Base-by-base conservation (phyloP, 1,140 invertebrate genomes). In the Brachionus asplanchnoidis region DNA sequence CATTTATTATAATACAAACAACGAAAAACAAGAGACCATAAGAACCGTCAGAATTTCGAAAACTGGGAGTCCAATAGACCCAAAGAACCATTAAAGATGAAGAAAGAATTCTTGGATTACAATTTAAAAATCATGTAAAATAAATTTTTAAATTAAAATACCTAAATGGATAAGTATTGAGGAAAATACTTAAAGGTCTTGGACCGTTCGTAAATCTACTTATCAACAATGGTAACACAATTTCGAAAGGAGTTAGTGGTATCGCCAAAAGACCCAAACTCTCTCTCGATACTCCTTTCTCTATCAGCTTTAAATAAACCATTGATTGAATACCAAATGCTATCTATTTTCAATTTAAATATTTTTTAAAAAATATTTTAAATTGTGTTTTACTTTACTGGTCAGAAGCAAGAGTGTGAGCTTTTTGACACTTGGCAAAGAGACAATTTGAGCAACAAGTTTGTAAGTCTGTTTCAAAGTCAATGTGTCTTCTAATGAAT, bases 261-360 rank as follows among this genome's bases (percentile, higher is more conserved):
- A 99, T 92, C 36, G 88, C 90, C 87, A 99, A 91, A 56, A 98
- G 89, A 0, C 97, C 97, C 70, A 99, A 90, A 85, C 95, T 94
- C 88, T 99, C 97, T 88, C 97, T 97, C 0, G 95, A 95, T 65
- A 99, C 94, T 36, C 98, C 97, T 75, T 93, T 93, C 89, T 99
- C 97, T 7, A 98, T 94, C 17, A 99, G 90, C 90, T 99, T 99
- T 73, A 99, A 91, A 40, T 94, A 94, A 20, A 97, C 97, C 0
- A 98, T 95, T 36, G 94, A 93, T 26, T 77, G 73, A 36, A 77
- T 23, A 36, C 73, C 73, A 77, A 77, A 77, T n/a, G 73, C 73
- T 6, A 77, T 53, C 68, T 73, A 36, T 14, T 32, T 53, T 23
- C n/a, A 32, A n/a, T 28, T 17, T 73, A 36, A 5, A 44, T 20